phyloP scores from a whole-genome alignment of 2,797 vertebrate genomes.

The Chlorospingus semifuscus region DNA sequence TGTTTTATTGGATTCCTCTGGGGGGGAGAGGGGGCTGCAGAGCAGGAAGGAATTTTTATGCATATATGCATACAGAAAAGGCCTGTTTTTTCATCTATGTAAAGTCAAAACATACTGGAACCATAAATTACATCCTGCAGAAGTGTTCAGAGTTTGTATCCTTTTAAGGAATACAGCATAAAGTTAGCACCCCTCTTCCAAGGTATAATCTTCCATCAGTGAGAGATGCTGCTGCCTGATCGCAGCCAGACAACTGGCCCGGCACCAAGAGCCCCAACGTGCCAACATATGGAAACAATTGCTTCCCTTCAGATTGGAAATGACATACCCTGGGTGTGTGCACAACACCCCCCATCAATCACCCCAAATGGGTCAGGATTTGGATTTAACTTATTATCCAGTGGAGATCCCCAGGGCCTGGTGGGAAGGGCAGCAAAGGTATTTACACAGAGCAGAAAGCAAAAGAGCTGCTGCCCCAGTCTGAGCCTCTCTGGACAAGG shows the following conservation, averaged over 20 bases:
- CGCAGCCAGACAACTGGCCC: conserved; percentile 54
- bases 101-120: conserved; percentile 50
- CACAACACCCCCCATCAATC: conserved; percentile 33
- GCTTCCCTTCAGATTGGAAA: conserved; percentile 22
- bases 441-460: not conserved
- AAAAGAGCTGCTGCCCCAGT: not conserved
- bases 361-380: not conserved
- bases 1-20: conserved; percentile 15
- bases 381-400: not conserved
- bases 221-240: conserved; percentile 49
- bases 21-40: fast-evolving
- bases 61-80: conserved; percentile 33
- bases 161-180: conserved; percentile 51
- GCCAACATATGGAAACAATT: conserved; percentile 65
- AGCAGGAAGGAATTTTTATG: conserved; percentile 38
- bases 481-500: not conserved
- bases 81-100: conserved; percentile 23
- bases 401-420: not conserved
- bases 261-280: not conserved
- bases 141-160: not conserved
- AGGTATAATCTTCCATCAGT: conserved; percentile 50
- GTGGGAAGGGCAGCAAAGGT: not conserved
- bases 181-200: conserved; percentile 41
- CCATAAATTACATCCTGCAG: conserved; percentile 29
- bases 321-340: conserved; percentile 21